Evolutionary conservation across 1,140 invertebrate species (phyloP), one percentile per base, ranked within the genome.

Genomic region (Leptinotarsa undecemlineata): DNA sequence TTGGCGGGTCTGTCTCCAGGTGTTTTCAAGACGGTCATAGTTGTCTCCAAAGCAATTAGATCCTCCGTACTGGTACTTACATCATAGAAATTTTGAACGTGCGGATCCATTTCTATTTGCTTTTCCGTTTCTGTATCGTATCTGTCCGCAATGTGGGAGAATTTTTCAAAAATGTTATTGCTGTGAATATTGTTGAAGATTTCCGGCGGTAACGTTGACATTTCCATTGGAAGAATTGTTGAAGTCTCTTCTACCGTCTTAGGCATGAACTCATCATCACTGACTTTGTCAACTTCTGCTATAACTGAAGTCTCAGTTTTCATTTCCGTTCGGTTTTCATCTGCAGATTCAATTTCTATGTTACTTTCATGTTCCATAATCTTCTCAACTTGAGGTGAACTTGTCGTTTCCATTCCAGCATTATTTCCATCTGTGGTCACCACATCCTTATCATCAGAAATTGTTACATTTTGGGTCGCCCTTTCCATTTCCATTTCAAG

Each of bases 151-250:
- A 68, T 71, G 72, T 71, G n/a, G 68, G 42, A 21, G 19, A 61
- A 42, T 19, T 77, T 74, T 60, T 79, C 79, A 67, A 82, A 82
- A 71, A 72, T 80, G 26, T 63, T 80, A 73, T 83, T 84, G 72
- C 81, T 83, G 67, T 84, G 83, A 48, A 83, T 78, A 68, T 83
- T 84, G 71, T 84, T 84, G 14, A 80, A 57, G 42, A 84, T 82
- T 63, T 84, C 81, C 5, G 79, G 76, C n/a, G 76, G 76, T 23
- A 81, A 61, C 15, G 80, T 81, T 21, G 77, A 63, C 21, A 63
- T 72, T 73, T 73, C 48, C 33, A 13, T 48, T 8, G 67, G 26
- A 19, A 33, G 26, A 17, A 13, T 48, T 4, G 67, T 68, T 6
- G 67, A 42, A 68, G 67, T n/a, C 5, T 68, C 26, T 15, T 68